Evolutionary conservation across 2,888 invertebrate genomes (phyloP).

Genomic region (Athrips mouffetella): DNA sequence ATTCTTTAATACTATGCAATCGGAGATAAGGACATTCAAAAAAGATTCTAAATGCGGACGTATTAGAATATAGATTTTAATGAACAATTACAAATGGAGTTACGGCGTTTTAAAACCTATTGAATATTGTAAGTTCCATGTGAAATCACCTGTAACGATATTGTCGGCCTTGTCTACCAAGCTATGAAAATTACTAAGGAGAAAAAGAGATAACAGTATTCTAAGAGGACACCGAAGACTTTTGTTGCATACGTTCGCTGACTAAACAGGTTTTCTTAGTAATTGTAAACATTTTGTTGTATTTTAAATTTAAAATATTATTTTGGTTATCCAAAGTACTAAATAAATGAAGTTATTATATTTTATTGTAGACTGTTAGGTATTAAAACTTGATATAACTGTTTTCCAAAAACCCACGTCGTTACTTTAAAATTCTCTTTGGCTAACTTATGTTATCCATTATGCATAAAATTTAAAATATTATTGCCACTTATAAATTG

Average conservation of each 20-base stretch:
- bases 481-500: too few relatives aligned
- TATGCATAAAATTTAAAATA: too few relatives aligned
- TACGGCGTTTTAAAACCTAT: slow-evolving; percentile 38
- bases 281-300: slow-evolving; percentile 44
- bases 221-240: slow-evolving; percentile 32
- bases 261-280: slow-evolving; percentile 68
- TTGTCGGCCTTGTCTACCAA: slow-evolving; percentile 36
- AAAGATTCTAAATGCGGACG: slow-evolving; percentile 24
- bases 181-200: slow-evolving; percentile 23
- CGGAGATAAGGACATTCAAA: slow-evolving; percentile 49
- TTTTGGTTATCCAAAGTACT: too few relatives aligned
- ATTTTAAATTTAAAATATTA: slow-evolving; percentile 15
- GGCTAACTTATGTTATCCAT: too few relatives aligned
- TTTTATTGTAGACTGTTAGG: too few relatives aligned
- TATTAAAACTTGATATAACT: too few relatives aligned
- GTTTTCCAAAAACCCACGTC: too few relatives aligned
- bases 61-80: slow-evolving; percentile 37
- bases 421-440: too few relatives aligned
- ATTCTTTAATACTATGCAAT: slow-evolving; percentile 42
- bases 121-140: slow-evolving; percentile 46
- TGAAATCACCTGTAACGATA: slow-evolving; percentile 43
- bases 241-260: slow-evolving; percentile 60
- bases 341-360: too few relatives aligned
- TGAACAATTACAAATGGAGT: slow-evolving; percentile 22
- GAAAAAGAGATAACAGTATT: slow-evolving; percentile 44